These are phyloP conservation scores for Manis pentadactyla DNA, from an alignment of 2,797 vertebrate species.

Conservation along the genomic window DNA sequence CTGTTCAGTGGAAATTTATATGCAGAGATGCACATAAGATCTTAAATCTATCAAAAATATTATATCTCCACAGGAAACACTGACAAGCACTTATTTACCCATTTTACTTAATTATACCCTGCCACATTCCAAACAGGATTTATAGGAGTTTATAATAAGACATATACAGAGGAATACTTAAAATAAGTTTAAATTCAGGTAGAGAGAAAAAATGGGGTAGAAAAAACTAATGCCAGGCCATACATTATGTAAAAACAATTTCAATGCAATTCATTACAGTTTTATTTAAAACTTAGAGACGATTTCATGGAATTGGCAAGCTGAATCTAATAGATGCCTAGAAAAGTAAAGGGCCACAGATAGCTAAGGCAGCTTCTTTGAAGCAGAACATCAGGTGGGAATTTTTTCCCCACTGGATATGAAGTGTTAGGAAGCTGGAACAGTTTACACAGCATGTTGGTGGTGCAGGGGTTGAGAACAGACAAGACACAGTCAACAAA, in stretches of 20 bases:
- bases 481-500: no score
- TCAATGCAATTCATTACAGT: neutral
- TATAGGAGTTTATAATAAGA: neutral
- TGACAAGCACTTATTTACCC: neutral
- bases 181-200: constrained; percentile 18
- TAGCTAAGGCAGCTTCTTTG: neutral
- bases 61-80: neutral
- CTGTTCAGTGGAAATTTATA: neutral
- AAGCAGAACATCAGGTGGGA: neutral
- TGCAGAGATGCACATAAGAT: neutral
- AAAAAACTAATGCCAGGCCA: neutral
- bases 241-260: neutral
- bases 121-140: neutral
- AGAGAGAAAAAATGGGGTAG: neutral
- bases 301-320: neutral
- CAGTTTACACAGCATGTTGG: neutral
- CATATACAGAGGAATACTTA: neutral
- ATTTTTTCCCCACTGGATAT: neutral
- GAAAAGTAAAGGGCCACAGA: neutral
- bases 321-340: neutral
- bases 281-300: neutral
- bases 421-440: neutral
- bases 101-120: neutral
- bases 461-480: neutral
- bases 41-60: neutral